These are phyloP conservation scores for Drosophila lacertosa DNA, from an alignment of 1,140 invertebrate genomes.

Conservation along the genomic window DNA sequence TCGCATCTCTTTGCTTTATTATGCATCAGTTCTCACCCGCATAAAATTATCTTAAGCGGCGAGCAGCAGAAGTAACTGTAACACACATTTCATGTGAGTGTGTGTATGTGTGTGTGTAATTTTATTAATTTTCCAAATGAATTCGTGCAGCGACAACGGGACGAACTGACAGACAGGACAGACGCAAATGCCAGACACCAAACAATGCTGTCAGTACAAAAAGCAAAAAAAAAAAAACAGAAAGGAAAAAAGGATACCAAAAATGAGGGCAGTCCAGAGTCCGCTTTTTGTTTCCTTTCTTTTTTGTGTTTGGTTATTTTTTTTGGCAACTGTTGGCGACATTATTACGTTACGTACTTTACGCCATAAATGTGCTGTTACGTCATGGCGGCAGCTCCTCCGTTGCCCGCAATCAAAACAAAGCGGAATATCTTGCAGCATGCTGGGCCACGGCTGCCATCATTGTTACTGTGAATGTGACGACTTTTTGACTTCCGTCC, in stretches of 20 bases:
- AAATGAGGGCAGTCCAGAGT: constrained; percentile 37
- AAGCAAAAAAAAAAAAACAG: constrained; percentile 16
- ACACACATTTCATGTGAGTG: no score
- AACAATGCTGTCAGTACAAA: constrained; percentile 16
- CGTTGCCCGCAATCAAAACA: constrained; percentile 39
- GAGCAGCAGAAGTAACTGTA: neutral
- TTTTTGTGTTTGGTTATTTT: no score
- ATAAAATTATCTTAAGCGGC: constrained; percentile 9
- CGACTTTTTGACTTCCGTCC: constrained; percentile 83
- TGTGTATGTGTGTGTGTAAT: constrained; percentile 33
- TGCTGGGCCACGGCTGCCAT: constrained; percentile 54
- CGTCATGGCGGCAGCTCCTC: constrained; percentile 47
- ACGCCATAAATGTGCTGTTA: constrained; percentile 78
- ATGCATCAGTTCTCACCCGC: constrained; percentile 3
- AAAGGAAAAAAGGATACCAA: constrained; percentile 30
- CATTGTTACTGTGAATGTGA: constrained; percentile 84
- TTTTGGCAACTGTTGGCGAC: constrained; percentile 75
- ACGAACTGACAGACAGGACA: constrained; percentile 31
- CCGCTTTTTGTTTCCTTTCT: no score
- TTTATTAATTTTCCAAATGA: constrained; percentile 83
- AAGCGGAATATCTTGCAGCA: constrained; percentile 24
- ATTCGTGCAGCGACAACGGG: constrained; percentile 65
- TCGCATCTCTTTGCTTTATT: neutral
- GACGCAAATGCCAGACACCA: constrained; percentile 37
- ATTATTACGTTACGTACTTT: constrained; percentile 79